phyloP scores from a whole-genome alignment of 1,140 invertebrate genomes.

The Ganaspis sp. region DNA sequence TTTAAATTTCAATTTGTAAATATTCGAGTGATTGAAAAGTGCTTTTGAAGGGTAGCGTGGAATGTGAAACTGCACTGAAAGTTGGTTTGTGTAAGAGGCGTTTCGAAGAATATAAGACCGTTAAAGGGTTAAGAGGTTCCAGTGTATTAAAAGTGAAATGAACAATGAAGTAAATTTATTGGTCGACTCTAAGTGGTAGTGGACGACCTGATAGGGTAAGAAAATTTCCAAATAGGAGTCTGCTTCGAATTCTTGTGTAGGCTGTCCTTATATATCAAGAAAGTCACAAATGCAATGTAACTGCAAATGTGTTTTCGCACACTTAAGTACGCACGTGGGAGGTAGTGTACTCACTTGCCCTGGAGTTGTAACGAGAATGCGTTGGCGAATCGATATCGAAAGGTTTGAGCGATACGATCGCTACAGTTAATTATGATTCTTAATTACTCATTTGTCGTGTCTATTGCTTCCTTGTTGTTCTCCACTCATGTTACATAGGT shows the following conservation, averaged over 20 bases:
- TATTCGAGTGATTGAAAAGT: no score
- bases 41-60: no score
- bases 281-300: slow-evolving; percentile 3
- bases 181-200: no score
- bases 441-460: slow-evolving; percentile 18
- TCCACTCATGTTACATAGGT: background rate
- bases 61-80: no score
- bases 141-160: no score
- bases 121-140: no score
- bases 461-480: background rate
- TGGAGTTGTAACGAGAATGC: background rate
- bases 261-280: slow-evolving; percentile 1
- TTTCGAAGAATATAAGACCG: no score
- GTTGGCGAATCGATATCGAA: slow-evolving; percentile 18
- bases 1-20: no score
- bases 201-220: no score
- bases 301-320: slow-evolving; percentile 11
- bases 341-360: background rate
- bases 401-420: background rate
- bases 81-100: no score
- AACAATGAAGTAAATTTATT: no score
- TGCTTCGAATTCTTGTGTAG: background rate
- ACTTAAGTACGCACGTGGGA: background rate
- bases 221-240: background rate
- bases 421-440: slow-evolving; percentile 18